These are phyloP conservation scores for Chiroxiphia lanceolata DNA, from an alignment of 2,797 vertebrate genomes.

Conservation along the genomic window DNA sequence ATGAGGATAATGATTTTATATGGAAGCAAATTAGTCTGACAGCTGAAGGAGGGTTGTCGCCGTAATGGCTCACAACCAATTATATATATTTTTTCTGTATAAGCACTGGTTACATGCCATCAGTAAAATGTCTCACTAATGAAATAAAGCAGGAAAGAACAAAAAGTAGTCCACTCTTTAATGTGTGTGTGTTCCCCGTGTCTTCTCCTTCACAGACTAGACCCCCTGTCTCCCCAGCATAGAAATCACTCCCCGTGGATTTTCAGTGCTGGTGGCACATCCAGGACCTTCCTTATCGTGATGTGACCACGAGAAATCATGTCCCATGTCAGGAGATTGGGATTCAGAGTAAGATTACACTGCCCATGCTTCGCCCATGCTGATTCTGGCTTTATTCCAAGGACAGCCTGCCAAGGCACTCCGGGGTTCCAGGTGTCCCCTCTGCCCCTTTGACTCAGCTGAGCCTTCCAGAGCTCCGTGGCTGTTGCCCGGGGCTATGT, in stretches of 20 bases:
- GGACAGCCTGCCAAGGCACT: background rate
- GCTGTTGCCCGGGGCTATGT: slow-evolving; percentile 10
- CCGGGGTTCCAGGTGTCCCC: background rate
- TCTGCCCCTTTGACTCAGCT: slow-evolving; percentile 6
- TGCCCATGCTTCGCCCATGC: background rate
- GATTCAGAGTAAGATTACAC: background rate
- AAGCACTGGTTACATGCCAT: background rate
- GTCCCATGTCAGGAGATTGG: background rate
- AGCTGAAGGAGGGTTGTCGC: slow-evolving; percentile 15
- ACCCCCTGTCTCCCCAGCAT: rapidly evolving
- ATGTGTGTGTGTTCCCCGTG: background rate
- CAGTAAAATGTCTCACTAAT: background rate
- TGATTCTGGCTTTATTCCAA: background rate
- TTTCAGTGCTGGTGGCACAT: background rate
- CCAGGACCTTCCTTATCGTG: background rate
- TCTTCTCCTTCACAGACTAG: background rate
- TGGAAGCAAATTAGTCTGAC: slow-evolving; percentile 45
- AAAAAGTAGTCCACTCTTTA: background rate
- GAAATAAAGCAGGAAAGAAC: background rate
- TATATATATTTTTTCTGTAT: background rate
- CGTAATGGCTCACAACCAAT: background rate
- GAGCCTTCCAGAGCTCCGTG: slow-evolving; percentile 22
- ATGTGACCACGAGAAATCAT: background rate
- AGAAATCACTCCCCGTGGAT: background rate
- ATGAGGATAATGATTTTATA: slow-evolving; percentile 30